phyloP scores from a whole-genome alignment of 2,888 invertebrate genomes.

The Callinectes sapidus region DNA sequence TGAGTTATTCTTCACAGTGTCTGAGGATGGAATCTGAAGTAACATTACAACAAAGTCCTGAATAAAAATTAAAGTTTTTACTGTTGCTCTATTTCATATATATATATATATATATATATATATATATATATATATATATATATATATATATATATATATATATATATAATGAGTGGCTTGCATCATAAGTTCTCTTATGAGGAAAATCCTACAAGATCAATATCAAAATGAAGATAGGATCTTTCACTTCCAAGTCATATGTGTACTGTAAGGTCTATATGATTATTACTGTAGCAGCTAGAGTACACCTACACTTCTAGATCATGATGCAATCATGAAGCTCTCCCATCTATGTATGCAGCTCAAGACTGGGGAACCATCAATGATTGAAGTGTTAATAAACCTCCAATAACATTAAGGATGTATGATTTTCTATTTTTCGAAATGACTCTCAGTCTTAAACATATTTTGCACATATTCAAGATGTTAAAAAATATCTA shows the following conservation, averaged over 20 bases:
- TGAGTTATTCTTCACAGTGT: too few relatives aligned
- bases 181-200: background rate
- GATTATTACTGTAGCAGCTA: background rate
- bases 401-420: background rate
- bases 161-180: background rate
- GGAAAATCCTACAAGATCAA: background rate
- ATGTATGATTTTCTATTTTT: background rate
- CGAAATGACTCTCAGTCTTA: background rate
- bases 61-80: too few relatives aligned
- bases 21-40: too few relatives aligned
- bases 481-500: background rate
- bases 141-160: background rate
- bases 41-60: too few relatives aligned
- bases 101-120: background rate
- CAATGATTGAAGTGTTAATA: background rate
- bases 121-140: too few relatives aligned
- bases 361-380: slow-evolving; percentile 9
- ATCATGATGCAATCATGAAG: background rate
- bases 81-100: too few relatives aligned
- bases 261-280: background rate
- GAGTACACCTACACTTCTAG: background rate
- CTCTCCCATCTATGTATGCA: slow-evolving; percentile 32
- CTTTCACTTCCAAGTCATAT: background rate
- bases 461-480: background rate
- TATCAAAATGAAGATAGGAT: background rate